Evolutionary conservation across 1,140 invertebrate species (phyloP).

Genomic region (Rhopalosiphum maidis): DNA sequence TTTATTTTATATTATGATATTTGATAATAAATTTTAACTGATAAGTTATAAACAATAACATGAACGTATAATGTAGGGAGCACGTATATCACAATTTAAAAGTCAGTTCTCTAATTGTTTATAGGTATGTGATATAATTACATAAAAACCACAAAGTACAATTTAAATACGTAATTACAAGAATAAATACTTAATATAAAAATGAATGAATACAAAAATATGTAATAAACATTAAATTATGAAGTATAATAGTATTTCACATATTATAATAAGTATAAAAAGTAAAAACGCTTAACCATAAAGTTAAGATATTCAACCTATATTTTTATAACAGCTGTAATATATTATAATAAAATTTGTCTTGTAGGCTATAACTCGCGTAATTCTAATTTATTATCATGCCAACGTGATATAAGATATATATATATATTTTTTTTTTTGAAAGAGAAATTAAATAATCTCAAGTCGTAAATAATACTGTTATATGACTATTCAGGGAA

Average conservation of each 20-base stretch:
- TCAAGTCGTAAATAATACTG: neutral
- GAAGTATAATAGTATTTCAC: neutral
- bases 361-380: neutral
- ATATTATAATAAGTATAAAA: neutral
- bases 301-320: neutral
- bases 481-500: neutral
- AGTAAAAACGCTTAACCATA: neutral
- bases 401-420: neutral
- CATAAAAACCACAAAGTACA: no score
- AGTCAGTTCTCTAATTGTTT: neutral
- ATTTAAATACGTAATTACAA: neutral
- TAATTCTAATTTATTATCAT: slow-evolving; percentile 21
- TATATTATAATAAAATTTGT: neutral
- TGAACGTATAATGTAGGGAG: no score
- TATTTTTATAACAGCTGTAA: neutral
- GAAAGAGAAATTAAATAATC: neutral
- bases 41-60: no score
- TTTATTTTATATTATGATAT: no score
- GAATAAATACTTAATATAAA: neutral
- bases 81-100: neutral
- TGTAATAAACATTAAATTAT: neutral
- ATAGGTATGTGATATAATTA: no score
- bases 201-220: neutral
- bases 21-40: no score
- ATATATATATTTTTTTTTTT: neutral